These are phyloP conservation scores for Griposia aprilina DNA, from an alignment of 2,888 invertebrate species.

Conservation along the genomic window DNA sequence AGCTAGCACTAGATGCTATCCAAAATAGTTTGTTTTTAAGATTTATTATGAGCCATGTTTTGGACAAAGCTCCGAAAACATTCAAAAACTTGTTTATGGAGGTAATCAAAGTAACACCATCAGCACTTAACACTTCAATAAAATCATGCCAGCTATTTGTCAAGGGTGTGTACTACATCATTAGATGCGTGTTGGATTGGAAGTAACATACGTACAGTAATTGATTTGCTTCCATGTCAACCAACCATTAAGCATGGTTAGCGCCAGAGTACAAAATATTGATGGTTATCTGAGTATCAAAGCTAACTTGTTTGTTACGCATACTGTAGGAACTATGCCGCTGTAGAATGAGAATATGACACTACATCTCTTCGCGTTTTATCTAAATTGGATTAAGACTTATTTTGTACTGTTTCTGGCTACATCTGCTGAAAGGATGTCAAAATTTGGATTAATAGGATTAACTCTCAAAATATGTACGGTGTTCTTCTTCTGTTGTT, in stretches of 20 bases:
- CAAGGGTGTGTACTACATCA: constrained; percentile 25
- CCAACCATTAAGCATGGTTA: constrained; percentile 34
- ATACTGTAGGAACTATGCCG: not conserved
- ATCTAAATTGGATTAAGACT: not conserved
- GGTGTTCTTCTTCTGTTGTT: not conserved
- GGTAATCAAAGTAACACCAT: constrained; percentile 26
- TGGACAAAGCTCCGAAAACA: not conserved
- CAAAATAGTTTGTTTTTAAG: not conserved
- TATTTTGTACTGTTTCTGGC: not conserved
- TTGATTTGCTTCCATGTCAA: constrained; percentile 30
- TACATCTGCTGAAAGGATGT: not conserved
- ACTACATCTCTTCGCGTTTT: not conserved
- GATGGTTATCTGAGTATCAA: constrained; percentile 1
- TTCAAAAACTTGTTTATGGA: not conserved
- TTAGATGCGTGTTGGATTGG: constrained; percentile 10
- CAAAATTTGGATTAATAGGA: not conserved
- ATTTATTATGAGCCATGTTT: too few relatives aligned
- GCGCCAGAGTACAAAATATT: constrained; percentile 19
- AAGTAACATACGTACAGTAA: constrained; percentile 45
- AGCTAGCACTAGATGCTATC: too few relatives aligned
- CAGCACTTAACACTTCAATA: constrained; percentile 38
- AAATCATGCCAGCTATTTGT: constrained; percentile 22
- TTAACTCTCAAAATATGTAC: not conserved
- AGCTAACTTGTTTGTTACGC: not conserved
- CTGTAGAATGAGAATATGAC: too few relatives aligned